Percentiles rank a stretch among this genome's conserved stretches.
These are phyloP conservation scores for Oasisia sp. DNA, from an alignment of 2,888 invertebrate genomes.

Conservation along the genomic window DNA sequence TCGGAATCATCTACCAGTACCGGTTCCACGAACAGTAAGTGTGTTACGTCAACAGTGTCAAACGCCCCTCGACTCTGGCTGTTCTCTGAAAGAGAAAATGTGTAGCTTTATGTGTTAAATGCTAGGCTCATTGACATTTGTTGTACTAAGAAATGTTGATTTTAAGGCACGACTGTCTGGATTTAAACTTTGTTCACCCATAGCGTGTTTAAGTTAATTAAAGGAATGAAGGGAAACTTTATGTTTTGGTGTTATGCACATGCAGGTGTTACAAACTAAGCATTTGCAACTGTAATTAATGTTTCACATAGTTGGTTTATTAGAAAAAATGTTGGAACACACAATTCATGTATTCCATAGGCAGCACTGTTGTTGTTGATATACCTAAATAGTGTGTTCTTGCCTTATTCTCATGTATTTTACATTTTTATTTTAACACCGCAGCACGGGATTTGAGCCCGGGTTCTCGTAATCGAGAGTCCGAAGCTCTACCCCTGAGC, in stretches of 20 bases:
- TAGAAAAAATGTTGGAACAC: too few species aligned
- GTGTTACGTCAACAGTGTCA: background rate
- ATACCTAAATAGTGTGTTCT: too few species aligned
- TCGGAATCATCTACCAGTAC: constrained; percentile 96
- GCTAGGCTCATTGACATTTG: background rate
- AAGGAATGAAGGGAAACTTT: background rate
- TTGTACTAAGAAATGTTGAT: background rate
- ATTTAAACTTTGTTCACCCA: background rate
- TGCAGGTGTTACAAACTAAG: too few species aligned
- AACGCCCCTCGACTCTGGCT: background rate
- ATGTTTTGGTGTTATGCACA: background rate
- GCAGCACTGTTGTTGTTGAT: too few species aligned
- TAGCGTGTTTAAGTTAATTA: background rate
- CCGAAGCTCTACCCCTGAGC: too few species aligned
- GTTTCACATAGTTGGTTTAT: too few species aligned
- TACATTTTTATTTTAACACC: too few species aligned
- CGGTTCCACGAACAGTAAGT: constrained; percentile 86
- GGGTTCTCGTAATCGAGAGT: too few species aligned
- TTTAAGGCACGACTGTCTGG: background rate
- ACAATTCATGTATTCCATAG: too few species aligned
- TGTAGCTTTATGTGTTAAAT: background rate
- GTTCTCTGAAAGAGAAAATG: background rate
- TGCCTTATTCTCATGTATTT: too few species aligned
- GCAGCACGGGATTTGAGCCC: too few species aligned
- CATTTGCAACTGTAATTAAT: too few species aligned